Evolutionary conservation across 2,113 vertebrate species (phyloP).

Genomic region (Scartelaos histophorus): DNA sequence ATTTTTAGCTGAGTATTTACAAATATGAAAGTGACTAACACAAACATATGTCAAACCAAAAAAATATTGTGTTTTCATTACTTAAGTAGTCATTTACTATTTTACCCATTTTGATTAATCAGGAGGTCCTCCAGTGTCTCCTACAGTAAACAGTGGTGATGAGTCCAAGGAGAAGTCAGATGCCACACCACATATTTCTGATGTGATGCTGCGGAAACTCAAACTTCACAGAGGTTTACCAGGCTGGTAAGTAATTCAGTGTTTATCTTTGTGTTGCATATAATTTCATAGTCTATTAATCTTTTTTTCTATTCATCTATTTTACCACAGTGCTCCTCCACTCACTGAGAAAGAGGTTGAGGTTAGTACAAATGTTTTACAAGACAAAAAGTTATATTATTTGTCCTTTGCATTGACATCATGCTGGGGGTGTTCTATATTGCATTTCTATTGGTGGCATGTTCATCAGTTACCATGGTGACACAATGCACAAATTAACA

Average conservation of each 20-base stretch:
- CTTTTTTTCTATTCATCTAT: conserved; percentile 25
- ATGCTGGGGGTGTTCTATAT: no score
- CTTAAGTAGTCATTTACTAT: no score
- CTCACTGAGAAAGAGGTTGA: conserved; percentile 98
- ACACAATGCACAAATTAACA: no score
- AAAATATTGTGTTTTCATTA: no score
- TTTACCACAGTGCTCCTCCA: conserved; percentile 85
- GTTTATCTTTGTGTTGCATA: neutral
- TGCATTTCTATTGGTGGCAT: no score
- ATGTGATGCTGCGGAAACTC: conserved; percentile 90
- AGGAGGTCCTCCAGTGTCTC: conserved; percentile 74
- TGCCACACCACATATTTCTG: conserved; percentile 94
- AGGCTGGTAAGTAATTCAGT: conserved; percentile 81
- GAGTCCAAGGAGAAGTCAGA: conserved; percentile 83
- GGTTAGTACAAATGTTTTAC: conserved; percentile 76
- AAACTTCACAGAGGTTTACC: conserved; percentile 87
- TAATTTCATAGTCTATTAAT: neutral
- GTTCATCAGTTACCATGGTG: no score
- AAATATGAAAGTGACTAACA: neutral
- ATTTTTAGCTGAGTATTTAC: no score
- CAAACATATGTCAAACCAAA: neutral
- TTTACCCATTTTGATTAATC: neutral
- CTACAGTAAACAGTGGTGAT: conserved; percentile 70
- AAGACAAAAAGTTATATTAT: neutral
- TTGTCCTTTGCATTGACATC: no score